Base-by-base conservation (phyloP, 2,113 vertebrate species). In the Lepisosteus osseus region DNA sequence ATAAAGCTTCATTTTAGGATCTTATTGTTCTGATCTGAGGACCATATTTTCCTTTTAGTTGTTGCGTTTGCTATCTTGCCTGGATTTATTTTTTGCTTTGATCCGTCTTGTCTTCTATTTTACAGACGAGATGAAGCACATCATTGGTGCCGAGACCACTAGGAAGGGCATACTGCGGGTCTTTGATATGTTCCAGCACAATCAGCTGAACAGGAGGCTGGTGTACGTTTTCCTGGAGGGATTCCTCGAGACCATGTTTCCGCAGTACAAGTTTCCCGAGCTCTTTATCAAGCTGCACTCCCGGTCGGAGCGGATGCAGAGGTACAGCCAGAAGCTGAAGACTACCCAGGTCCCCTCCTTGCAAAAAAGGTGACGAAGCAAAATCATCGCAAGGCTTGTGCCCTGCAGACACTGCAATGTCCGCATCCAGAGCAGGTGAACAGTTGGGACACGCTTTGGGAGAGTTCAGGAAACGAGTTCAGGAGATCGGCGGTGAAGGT, bases 181-280 rank as follows among this genome's bases (percentile, higher is more conserved):
- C 79, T 98, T 99, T 68, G 95, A 99, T 87, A 98, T 99, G 97
- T 99, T 99, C 84, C 97, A 99, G 89, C 94, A 99, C 79, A 91
- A 95, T 79, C 95, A 97, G 13, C 92, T 98, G 84, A 99, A 99
- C 83, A 95, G 96, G 8, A 94, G 97, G 67, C 93, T 99, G 80
- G 95, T 95, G 72, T 98, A 97, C 29, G 97, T 99, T 74, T 97
- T 98, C 89, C 87, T 99, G 77, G 97, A 99, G 89, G 96, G 97
- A 81, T 97, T 98, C 83, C 88, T 99, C 86, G 97, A 99, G 91
- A 98, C 95, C 72, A 93, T 99, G 84, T 99, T 99, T 89, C 95
- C 97, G 14, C 95, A 96, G 81, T 96, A 97, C 89, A 97, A 95
- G 81, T 98, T 99, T 79, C 94, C 92, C 7, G 96, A 99, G 91